A percentile compares a stretch with the other conserved stretches of the same genome.
phyloP scores from a whole-genome alignment of 1,140 invertebrate species.

The Drosophila insularis region DNA sequence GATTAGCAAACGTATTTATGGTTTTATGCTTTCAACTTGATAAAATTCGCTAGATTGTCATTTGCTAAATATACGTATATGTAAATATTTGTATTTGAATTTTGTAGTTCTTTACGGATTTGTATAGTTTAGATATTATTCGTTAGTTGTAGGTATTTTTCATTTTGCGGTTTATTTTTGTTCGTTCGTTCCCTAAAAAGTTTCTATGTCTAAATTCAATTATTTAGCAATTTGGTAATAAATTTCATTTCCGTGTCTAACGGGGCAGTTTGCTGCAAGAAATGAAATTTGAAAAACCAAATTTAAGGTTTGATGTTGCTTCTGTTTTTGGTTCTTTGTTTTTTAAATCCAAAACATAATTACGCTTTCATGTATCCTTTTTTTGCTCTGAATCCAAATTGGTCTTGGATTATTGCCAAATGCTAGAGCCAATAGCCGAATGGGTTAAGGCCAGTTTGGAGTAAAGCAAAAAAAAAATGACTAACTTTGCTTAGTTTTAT shows the following conservation, averaged over 20 bases:
- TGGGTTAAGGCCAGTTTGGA: conserved; percentile 5
- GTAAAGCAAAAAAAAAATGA: background rate
- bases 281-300: conserved; percentile 16
- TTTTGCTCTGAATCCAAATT: conserved; percentile 4
- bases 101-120: background rate
- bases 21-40: conserved; percentile 23
- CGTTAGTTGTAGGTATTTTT: background rate
- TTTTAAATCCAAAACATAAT: conserved; percentile 71
- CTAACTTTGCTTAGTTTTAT: background rate
- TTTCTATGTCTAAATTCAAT: background rate
- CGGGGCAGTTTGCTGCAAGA: conserved; percentile 15
- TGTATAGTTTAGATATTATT: background rate
- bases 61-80: conserved; percentile 52
- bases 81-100: conserved; percentile 10
- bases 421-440: conserved; percentile 2
- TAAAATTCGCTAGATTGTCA: conserved; percentile 69
- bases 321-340: no score
- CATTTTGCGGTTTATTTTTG: background rate
- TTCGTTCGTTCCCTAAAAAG: background rate
- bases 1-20: conserved; percentile 50
- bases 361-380: conserved; percentile 11
- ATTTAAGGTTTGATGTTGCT: background rate
- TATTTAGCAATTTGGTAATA: conserved; percentile 9
- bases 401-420: conserved; percentile 25
- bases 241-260: conserved; percentile 17